phyloP scores from a whole-genome alignment of 2,113 vertebrate species.

The Notothenia coriiceps region DNA sequence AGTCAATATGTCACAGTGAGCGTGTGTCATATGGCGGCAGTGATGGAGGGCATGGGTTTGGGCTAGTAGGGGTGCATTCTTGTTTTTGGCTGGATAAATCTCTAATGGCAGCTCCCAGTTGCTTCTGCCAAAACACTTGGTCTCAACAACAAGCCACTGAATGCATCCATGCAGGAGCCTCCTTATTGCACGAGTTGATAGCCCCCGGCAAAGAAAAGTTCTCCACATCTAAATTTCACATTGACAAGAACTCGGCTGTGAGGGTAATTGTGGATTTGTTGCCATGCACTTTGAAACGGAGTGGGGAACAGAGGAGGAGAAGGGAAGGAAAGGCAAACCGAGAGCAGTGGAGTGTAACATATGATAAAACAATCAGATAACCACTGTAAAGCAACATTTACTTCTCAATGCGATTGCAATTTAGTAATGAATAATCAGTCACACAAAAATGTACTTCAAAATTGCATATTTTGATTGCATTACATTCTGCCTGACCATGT shows the following conservation, averaged over 20 bases:
- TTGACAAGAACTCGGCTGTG: slow-evolving; percentile 54
- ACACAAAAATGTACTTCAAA: slow-evolving; percentile 34
- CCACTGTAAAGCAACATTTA: slow-evolving; percentile 59
- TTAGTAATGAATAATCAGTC: slow-evolving; percentile 55
- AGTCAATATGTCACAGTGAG: slow-evolving; percentile 71
- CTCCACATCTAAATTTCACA: slow-evolving; percentile 52
- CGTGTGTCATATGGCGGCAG: slow-evolving; percentile 65
- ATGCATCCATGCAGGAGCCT: slow-evolving; percentile 20
- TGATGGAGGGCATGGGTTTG: slow-evolving; percentile 60
- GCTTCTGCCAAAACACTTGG: slow-evolving; percentile 56
- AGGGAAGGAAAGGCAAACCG: background rate
- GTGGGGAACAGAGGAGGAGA: background rate
- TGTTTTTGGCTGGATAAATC: slow-evolving; percentile 52
- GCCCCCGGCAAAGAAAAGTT: slow-evolving; percentile 42
- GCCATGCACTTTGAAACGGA: slow-evolving; percentile 20
- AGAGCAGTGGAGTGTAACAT: slow-evolving; percentile 43
- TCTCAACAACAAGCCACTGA: slow-evolving; percentile 36
- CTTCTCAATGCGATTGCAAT: slow-evolving; percentile 51
- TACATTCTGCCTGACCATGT: slow-evolving; percentile 45
- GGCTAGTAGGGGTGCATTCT: slow-evolving; percentile 24
- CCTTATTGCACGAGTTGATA: slow-evolving; percentile 36
- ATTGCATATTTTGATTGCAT: slow-evolving; percentile 57
- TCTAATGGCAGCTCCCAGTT: slow-evolving; percentile 58
- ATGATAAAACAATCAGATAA: slow-evolving; percentile 58
- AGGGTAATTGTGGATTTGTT: slow-evolving; percentile 64